Conservation (phyloP, 1,140 invertebrate genomes). For the Andricus grossulariae region DNA sequence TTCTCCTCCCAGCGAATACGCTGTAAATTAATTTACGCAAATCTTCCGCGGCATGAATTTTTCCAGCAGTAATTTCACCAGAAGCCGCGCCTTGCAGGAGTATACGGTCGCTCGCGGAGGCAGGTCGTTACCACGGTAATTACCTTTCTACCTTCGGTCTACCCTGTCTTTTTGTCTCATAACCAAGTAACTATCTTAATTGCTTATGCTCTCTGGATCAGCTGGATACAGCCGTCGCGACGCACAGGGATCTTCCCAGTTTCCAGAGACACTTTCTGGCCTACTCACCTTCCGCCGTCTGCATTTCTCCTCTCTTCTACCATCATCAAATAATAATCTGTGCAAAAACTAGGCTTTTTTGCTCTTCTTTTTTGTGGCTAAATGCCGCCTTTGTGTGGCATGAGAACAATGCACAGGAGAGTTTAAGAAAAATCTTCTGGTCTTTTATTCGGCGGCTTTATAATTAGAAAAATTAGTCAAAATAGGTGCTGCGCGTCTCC, state of each 20-base stretch:
- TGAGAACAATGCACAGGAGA: too few species aligned
- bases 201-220: slow-evolving; percentile 61
- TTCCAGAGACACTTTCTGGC: too few species aligned
- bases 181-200: slow-evolving; percentile 69
- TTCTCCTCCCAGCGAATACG: slow-evolving; percentile 41
- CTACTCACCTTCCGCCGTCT: too few species aligned
- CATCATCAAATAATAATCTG: too few species aligned
- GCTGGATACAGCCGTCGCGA: slow-evolving; percentile 44
- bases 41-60: slow-evolving; percentile 67
- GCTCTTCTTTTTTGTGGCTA: too few species aligned
- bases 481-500: too few species aligned
- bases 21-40: slow-evolving; percentile 69
- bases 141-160: slow-evolving; percentile 63
- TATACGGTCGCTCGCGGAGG: slow-evolving; percentile 49
- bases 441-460: too few species aligned
- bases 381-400: too few species aligned
- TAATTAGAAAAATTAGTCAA: too few species aligned
- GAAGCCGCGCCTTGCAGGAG: slow-evolving; percentile 53
- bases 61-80: slow-evolving; percentile 64
- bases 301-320: too few species aligned
- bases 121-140: slow-evolving; percentile 67
- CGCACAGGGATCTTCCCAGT: background rate
- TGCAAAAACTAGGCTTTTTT: too few species aligned
- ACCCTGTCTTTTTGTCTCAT: slow-evolving; percentile 64
- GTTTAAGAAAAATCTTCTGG: too few species aligned